Evolutionary conservation across 1,140 invertebrate genomes (phyloP).

Genomic region (Patella vulgata): DNA sequence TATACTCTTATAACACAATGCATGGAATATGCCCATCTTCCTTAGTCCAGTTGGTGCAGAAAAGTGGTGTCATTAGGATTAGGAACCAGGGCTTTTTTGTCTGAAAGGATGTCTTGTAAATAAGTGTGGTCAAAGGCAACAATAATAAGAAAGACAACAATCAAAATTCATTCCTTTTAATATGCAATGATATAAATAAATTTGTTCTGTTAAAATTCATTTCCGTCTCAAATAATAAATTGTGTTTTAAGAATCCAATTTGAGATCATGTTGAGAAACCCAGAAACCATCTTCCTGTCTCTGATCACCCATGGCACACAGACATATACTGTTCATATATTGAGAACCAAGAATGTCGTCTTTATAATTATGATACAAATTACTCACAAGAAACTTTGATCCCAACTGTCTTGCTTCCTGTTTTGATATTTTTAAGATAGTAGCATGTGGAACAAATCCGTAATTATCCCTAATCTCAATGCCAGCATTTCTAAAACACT

Average conservation of each 20-base stretch:
- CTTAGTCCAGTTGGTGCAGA: too few relatives aligned
- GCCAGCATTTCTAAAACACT: slow-evolving; percentile 52
- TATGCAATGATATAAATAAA: too few relatives aligned
- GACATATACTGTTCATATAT: slow-evolving; percentile 53
- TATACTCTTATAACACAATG: too few relatives aligned
- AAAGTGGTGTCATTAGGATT: too few relatives aligned
- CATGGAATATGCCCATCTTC: too few relatives aligned
- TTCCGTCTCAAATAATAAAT: too few relatives aligned
- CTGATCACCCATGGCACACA: slow-evolving; percentile 61
- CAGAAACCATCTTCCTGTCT: slow-evolving; percentile 61
- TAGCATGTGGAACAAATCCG: slow-evolving; percentile 64
- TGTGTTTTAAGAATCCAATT: slow-evolving; percentile 19
- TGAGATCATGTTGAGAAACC: slow-evolving; percentile 27
- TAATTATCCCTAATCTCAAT: slow-evolving; percentile 58
- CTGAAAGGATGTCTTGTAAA: too few relatives aligned
- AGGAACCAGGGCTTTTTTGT: too few relatives aligned
- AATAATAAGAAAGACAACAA: too few relatives aligned
- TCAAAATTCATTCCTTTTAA: too few relatives aligned
- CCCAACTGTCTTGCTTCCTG: slow-evolving; percentile 47
- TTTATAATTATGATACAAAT: slow-evolving; percentile 49
- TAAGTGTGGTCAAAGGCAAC: too few relatives aligned
- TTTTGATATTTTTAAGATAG: slow-evolving; percentile 64
- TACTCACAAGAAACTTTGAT: slow-evolving; percentile 46
- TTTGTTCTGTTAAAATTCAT: too few relatives aligned
- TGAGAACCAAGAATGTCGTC: slow-evolving; percentile 57